A percentile compares a stretch with the other conserved stretches of the same genome.
Evolutionary conservation across 2,113 vertebrate species (phyloP).

Genomic region (Lampris megalopsis): DNA sequence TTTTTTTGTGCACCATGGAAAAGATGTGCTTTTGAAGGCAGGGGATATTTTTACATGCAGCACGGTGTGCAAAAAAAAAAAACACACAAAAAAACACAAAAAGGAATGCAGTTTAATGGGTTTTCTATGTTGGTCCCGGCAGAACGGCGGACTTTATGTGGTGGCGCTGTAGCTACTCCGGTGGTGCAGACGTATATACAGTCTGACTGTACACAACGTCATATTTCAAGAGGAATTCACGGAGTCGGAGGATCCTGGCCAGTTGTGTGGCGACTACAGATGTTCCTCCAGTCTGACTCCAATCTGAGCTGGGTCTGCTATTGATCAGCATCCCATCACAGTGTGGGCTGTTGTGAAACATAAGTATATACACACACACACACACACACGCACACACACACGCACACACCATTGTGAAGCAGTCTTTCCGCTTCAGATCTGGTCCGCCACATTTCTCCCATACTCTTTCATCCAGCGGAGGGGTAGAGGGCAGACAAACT

Average conservation of each 20-base stretch:
- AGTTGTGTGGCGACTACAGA: slow-evolving; percentile 28
- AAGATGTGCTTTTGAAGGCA: slow-evolving; percentile 1
- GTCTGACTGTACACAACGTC: slow-evolving; percentile 17
- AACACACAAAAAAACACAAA: not conserved
- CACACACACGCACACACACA: slow-evolving; percentile 11
- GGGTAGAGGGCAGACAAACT: slow-evolving; percentile 46
- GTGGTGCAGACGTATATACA: slow-evolving; percentile 42
- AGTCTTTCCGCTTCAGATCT: slow-evolving; percentile 39
- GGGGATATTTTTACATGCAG: not conserved
- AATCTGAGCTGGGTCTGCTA: slow-evolving; percentile 57
- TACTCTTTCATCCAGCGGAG: slow-evolving; percentile 30
- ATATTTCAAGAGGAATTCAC: slow-evolving; percentile 36
- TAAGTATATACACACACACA: slow-evolving; percentile 27
- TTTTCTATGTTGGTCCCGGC: slow-evolving; percentile 53
- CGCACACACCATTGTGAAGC: slow-evolving; percentile 15
- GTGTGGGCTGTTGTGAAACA: slow-evolving; percentile 63
- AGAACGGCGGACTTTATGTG: slow-evolving; percentile 37
- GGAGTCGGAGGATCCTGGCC: slow-evolving; percentile 25
- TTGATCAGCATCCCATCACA: slow-evolving; percentile 70
- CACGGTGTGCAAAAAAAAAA: not conserved
- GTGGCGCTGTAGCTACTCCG: slow-evolving; percentile 30
- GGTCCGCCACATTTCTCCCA: slow-evolving; percentile 21
- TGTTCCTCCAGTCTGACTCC: slow-evolving; percentile 28
- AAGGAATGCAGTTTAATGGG: slow-evolving; percentile 38
- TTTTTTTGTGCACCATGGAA: slow-evolving; percentile 6